Conservation (phyloP, 1,140 invertebrate species). For the Conus betulinus region DNA sequence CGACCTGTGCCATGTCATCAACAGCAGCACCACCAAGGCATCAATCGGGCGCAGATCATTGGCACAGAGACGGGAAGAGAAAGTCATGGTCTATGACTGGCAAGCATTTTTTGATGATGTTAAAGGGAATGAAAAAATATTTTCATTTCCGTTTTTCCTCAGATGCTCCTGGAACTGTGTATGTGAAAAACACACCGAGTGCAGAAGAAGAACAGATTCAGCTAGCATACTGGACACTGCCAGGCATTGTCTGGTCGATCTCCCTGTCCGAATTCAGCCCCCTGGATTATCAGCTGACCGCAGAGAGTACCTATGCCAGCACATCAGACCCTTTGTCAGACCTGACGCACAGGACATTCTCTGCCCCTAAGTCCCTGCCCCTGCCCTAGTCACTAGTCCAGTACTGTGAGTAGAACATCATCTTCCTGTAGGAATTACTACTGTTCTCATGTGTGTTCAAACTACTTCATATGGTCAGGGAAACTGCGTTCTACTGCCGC, state of each 20-base stretch:
- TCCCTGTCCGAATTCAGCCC: not conserved
- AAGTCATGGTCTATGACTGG: slow-evolving; percentile 46
- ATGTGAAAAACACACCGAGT: not conserved
- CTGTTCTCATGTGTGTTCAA: too few relatives aligned
- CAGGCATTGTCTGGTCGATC: not conserved
- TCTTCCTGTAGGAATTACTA: too few relatives aligned
- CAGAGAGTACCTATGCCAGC: not conserved
- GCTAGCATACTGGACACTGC: not conserved
- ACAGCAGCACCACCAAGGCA: slow-evolving; percentile 32
- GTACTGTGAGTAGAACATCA: too few relatives aligned
- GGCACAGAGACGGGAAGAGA: slow-evolving; percentile 40
- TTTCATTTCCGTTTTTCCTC: slow-evolving; percentile 38
- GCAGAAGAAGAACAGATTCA: not conserved
- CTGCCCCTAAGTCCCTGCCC: too few relatives aligned
- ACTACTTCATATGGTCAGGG: too few relatives aligned
- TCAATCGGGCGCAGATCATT: slow-evolving; percentile 50
- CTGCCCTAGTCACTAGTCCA: too few relatives aligned
- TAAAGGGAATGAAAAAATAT: slow-evolving; percentile 45
- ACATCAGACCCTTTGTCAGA: too few relatives aligned
- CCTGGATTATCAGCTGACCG: not conserved
- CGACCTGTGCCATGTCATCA: slow-evolving; percentile 21
- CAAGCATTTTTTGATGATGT: slow-evolving; percentile 40
- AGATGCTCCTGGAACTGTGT: not conserved
- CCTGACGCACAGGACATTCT: too few relatives aligned
- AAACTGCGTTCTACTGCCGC: too few relatives aligned